Evolutionary conservation across 2,888 invertebrate genomes (phyloP), one percentile per base, ranked within the genome.

Genomic region (Chrysina gloriosa): DNA sequence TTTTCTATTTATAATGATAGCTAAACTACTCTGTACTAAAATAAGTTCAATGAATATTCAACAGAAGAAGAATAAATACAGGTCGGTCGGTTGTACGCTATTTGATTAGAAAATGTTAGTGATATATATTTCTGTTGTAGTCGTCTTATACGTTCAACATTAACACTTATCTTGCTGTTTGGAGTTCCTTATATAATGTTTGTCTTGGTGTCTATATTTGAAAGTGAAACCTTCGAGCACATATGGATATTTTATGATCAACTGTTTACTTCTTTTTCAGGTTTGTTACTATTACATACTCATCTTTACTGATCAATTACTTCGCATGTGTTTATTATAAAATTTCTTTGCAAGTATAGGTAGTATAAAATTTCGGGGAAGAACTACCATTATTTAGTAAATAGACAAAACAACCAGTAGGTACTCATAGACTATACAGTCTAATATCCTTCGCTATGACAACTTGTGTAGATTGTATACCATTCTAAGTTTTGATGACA

Each of bases 211-310:
- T 85, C 85, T 3, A 76, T 80, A n/a, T 77, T 79, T 27, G 77
- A 82, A 11, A 83, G 85, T 70, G 79, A 84, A 68, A 82, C 81
- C 0, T 78, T 88, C 3, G 88, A 89, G 75, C 79, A 89, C 7
- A 79, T 87, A 39, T 88, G 89, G 86, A 81, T 90, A n/a, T 88
- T 89, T 75, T 86, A 86, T 67, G 90, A 90, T 78, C 88, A 88
- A 79, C 84, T 88, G 21, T 89, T 90, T 75, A 87, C 87, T 4
- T 89, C 90, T 0, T 89, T n/a, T 89, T 76, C 90, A 90, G 85
- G 90, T 89, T 81, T 65, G 48, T 56, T 42, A 48, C 52, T n/a
- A 29, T 6, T 39, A 27, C 1, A 14, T 50, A 48, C 56, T 45
- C 42, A 3, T 45, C 0, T 14, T 45, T 36, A 11, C 54, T 61